Base-by-base conservation (phyloP, 1,140 invertebrate species). In the Sarcophaga bullata region DNA sequence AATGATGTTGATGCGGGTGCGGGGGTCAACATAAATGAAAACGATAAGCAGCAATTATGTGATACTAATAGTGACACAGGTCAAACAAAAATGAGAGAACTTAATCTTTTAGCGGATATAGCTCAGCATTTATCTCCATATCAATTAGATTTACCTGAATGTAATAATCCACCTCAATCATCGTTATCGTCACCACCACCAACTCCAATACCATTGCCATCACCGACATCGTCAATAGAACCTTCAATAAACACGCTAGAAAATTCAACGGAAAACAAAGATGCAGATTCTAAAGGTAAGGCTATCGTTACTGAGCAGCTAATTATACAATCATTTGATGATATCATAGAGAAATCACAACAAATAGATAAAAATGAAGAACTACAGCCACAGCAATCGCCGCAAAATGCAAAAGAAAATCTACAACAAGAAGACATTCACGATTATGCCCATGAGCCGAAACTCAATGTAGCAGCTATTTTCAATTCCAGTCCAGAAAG, bases 101-200 rank as follows among this genome's bases (percentile, higher is more conserved):
- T 50, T 50, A 78, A 78, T 78, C 48, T 78, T 78, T 49, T 78
- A 50, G 75, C 75, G 9, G 49, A 50, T 50, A 78, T 78, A 11
- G 75, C 73, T 0, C 73, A 76, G 48, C 73, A 48, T 49, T 49
- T 78, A 78, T 78, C 75, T 10, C 49, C 75, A 68, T 25, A 68
- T 19, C 62, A 68, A 68, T 68, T 68, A 68, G 17, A 68, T 2
- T 68, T 68, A 68, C 62, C n/a, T 68, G 62, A 68, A 68, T 19
- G n/a, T 19, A 10, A 68, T 68, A 17, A 68, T 3, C 8, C 13
- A 68, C 25, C 25, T 37, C 25, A 68, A 62, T 62, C 11, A 15
- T 62, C 54, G 6, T 15, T 13, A 58, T 19, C 62, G 19, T 19
- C 17, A 15, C 54, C 54, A 58, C 54, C 54, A 13, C 11, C 54